Evolutionary conservation across 2,797 vertebrate genomes (phyloP), one percentile per base, ranked within the genome.

Genomic region (Sebastolobus altivelis): DNA sequence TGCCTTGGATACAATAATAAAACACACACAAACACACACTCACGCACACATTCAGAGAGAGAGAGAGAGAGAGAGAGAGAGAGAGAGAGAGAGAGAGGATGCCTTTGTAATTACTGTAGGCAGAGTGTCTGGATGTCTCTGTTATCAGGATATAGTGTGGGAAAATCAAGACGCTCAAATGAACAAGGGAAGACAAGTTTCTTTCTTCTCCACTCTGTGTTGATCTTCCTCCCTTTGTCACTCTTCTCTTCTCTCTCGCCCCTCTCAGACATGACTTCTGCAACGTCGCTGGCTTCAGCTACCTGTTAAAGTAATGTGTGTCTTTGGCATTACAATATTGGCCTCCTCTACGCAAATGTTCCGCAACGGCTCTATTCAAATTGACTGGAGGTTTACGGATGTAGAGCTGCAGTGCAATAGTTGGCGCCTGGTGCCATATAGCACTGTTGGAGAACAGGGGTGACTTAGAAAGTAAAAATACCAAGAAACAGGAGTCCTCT

Each of bases 1-100:
- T 95, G 97, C 98, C 96, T 90, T 99, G 96, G 98, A 97, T 97
- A 98, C 97, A 85, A 96, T 96, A 96, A 97, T 96, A 96, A 96
- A 97, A 96, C 95, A 97, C 93, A 97, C 91, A 96, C 95, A 98
- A 96, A 98, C 96, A 98, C 82, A 90, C 73, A 81, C 91, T 94
- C 88, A 92, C 85, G 93, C 89, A 78, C 70, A 97, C 96, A 74
- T 22, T 75, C 93, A 82, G 59, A 81, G 27, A 52, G 63, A 37
- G 68, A 40, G 22, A 33, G 77, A 61, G 63, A 62, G 54, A 61
- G 29, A 29, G 62, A n/a, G 33, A 80, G 54, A 81, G n/a, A 58
- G 62, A 58, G 63, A 62, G 37, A 35, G 77, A 63, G 70, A 70
- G 52, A 66, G 40, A 13, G 67, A 31, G 46, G 38, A 82, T 46